Evolutionary conservation across 2,113 vertebrate species (phyloP), one percentile per base, ranked within the genome.

Genomic region (Tragelaphus scriptus): DNA sequence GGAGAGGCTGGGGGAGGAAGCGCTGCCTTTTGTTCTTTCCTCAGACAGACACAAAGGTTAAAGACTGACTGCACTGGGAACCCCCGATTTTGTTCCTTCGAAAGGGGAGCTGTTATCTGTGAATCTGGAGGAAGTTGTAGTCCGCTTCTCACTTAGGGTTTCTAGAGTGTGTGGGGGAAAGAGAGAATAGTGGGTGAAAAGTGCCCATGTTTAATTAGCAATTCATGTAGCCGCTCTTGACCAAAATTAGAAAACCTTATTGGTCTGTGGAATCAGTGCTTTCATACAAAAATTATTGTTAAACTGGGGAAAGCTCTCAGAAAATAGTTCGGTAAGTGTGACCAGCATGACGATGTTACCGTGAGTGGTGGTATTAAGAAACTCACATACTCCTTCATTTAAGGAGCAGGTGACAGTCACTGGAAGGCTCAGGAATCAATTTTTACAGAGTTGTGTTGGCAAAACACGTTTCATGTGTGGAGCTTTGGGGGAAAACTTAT

Each of bases 1-100:
- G 97, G 97, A 97, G 90, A 85, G 85, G 95, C 7, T 53, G 44
- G 92, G 40, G 94, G 95, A 59, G 85, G 95, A 94, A 49, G 96
- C 97, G 32, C 96, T 95, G 88, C 94, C 98, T 98, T 99, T 99
- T 99, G 99, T 99, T 98, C 98, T 97, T 87, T 96, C 32, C 87
- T 96, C 91, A 61, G 28, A 65, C 95, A 96, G 97, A 97, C 98
- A 99, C 98, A 98, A 98, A 98, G 98, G 97, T 97, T 96, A 94
- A 71, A 92, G 92, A 91, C 97, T 94, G 92, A 65, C 85, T 49
- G 68, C 26, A 7, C 91, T 21, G 59, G 71, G 53, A 82, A n/a
- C 36, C 75, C 6, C 36, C 1, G 63, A 44, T 75, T 95, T 56
- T 92, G 81, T 84, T n/a, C 85, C 40, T 51, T n/a, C n/a, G 10